These are phyloP conservation scores for Pristionchus arcanus DNA, from an alignment of 2,888 invertebrate species.

Conservation along the genomic window DNA sequence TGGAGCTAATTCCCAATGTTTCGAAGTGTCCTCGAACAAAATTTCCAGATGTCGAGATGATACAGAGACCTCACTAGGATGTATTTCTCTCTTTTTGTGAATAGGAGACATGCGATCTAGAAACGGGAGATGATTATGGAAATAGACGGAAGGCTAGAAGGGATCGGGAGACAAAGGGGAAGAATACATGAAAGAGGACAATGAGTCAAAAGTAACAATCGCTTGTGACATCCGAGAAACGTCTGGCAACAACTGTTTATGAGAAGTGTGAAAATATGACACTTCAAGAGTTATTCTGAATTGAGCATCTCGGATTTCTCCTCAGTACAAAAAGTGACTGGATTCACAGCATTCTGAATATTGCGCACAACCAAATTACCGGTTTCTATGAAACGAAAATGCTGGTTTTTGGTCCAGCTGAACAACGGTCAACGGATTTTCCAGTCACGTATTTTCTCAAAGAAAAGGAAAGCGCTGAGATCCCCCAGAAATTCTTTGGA, in stretches of 20 bases:
- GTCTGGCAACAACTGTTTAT: constrained; percentile 18
- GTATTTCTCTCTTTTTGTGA: not conserved
- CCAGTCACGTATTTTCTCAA: not conserved
- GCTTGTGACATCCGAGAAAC: not conserved
- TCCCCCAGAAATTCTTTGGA: too few relatives aligned
- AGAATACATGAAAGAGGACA: not conserved
- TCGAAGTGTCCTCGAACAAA: not conserved
- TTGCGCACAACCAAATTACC: not conserved
- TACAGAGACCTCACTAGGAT: not conserved
- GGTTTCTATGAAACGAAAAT: not conserved
- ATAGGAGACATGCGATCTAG: not conserved
- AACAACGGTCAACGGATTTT: not conserved
- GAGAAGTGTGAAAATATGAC: not conserved
- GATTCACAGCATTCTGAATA: not conserved
- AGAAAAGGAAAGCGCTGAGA: not conserved
- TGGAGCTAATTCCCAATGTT: not conserved
- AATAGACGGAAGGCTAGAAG: not conserved
- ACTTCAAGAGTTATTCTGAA: not conserved
- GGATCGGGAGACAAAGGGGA: not conserved
- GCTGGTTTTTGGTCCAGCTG: not conserved
- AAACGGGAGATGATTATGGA: not conserved
- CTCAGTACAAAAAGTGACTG: not conserved
- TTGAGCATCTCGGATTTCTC: not conserved
- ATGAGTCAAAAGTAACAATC: not conserved
- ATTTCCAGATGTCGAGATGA: not conserved